These are phyloP conservation scores for Sinelater perroti DNA, from an alignment of 2,888 invertebrate species.

Conservation along the genomic window DNA sequence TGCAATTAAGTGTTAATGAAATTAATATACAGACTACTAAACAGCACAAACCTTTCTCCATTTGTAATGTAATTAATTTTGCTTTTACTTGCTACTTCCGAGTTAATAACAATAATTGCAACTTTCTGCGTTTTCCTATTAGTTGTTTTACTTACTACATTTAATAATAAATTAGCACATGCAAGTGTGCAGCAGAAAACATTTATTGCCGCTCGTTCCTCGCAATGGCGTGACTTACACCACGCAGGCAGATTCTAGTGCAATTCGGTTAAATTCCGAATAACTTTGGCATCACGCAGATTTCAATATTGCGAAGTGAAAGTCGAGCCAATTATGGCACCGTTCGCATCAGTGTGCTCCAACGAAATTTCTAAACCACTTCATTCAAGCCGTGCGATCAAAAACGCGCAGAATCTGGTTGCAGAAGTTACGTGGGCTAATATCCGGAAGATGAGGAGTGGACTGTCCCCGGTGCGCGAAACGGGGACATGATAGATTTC, in stretches of 20 bases:
- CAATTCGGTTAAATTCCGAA: background rate
- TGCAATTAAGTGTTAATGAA: too few species aligned
- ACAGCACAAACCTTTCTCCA: too few species aligned
- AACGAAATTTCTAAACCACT: slow-evolving; percentile 12
- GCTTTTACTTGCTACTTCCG: too few species aligned
- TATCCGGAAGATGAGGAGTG: slow-evolving; percentile 6
- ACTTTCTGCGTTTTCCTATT: too few species aligned
- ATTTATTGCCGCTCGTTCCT: too few species aligned
- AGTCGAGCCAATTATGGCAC: slow-evolving; percentile 15
- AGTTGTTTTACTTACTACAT: too few species aligned
- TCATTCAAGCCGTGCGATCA: background rate
- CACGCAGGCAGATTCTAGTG: background rate
- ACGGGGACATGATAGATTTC: slow-evolving; percentile 1
- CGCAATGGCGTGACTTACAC: too few species aligned
- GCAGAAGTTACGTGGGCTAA: background rate
- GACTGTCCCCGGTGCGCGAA: background rate
- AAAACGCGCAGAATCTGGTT: slow-evolving; percentile 4
- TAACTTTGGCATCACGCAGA: background rate
- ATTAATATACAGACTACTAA: too few species aligned
- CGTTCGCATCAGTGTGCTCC: slow-evolving; percentile 15
- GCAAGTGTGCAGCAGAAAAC: too few species aligned
- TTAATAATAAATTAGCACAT: too few species aligned
- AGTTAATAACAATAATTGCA: too few species aligned
- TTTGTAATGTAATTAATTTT: too few species aligned
- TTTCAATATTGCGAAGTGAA: slow-evolving; percentile 22